Base-by-base conservation (phyloP, 2,888 invertebrate genomes). In the Cinara cedri region DNA sequence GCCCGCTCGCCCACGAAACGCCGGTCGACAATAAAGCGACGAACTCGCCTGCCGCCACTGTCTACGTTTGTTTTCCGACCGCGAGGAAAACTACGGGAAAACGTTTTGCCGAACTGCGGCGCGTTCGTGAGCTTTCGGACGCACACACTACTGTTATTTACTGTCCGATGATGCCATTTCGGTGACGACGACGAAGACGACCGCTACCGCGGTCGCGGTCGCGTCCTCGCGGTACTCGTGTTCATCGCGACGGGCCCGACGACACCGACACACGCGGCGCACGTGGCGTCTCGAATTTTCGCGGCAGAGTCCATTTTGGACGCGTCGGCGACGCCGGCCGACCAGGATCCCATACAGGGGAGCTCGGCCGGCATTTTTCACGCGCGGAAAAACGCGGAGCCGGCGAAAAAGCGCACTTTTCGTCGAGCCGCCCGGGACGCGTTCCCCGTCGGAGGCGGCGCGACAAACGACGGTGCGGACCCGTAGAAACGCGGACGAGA, bases 271-370 rank as follows among this genome's bases (percentile, higher is more conserved):
- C 55, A 14, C 71, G 71, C 42, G 21, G 57, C 71, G 57, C n/a
- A n/a, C n/a, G 3, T 16, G 57, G 55, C 42, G 57, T 54, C 34
- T 34, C 34, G 6, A 6, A 34, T 34, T 34, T 6, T 34, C 34
- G 34, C 34, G 34, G 34, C 34, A 34, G 34, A 57, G 44, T 21
- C 62, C 62, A 42, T 74, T 74, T 63, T 63, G 74, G 74, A 74
- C 74, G 74, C 42, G 13, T 21, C 51, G 51, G 19, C 11, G n/a
- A 63, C 51, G 74, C 63, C 74, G 16, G 19, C 10, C 49, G 62
- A 74, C 74, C 74, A 74, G 74, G 74, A 74, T 63, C 63, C 74
- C 51, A 74, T 70, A 51, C 19, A 21, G 46, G 60, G 42, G 71
- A 24, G 26, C 44, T 0, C 19, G 0, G 1, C 68, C 19, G 46